Evolutionary conservation across 2,888 invertebrate species (phyloP), one percentile per base, ranked within the genome.

Genomic region (Steinernema carpocapsae): DNA sequence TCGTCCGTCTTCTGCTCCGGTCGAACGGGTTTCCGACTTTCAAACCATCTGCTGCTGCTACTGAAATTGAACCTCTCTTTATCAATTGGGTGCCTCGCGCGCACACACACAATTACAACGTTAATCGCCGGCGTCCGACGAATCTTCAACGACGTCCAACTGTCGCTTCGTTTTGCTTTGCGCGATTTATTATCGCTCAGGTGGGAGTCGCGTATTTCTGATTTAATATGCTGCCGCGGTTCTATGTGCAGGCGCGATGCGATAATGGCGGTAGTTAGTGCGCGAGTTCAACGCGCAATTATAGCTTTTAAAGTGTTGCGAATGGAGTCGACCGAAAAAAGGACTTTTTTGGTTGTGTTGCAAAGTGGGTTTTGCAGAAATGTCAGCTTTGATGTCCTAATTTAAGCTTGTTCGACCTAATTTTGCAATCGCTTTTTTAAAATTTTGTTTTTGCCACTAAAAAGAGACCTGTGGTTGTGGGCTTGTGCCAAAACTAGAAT

Each of bases 81-180:
- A 56, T 56, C 56, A 56, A 43, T 56, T 26, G 56, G 22, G n/a
- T 26, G n/a, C n/a, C n/a, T n/a, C 24, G 24, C 56, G 22, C 51
- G 19, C 51, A 19, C 51, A 19, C 56, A 22, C 56, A 26, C 26
- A 56, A 56, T 56, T 56, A 56, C 56, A 56, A 26, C 56, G 56
- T 56, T 56, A 56, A 56, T 56, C 56, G 56, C 26, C 22, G 56
- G 56, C 56, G 56, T 26, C 56, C 56, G 6, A 19, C 51, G 19
- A 22, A 4, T n/a, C n/a, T n/a, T n/a, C n/a, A n/a, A n/a, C 26
- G n/a, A 3, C 56, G 24, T 24, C 56, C 56, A 56, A 56, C 56
- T 56, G 56, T 56, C 56, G 56, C 56, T 56, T 56, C 56, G 56
- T 56, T 56, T 56, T 56, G 56, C 56, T 56, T 56, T 26, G 56